Percentiles rank a stretch among this genome's conserved stretches.
phyloP scores from a whole-genome alignment of 2,888 invertebrate genomes.

The Melangyna quadrimaculata region DNA sequence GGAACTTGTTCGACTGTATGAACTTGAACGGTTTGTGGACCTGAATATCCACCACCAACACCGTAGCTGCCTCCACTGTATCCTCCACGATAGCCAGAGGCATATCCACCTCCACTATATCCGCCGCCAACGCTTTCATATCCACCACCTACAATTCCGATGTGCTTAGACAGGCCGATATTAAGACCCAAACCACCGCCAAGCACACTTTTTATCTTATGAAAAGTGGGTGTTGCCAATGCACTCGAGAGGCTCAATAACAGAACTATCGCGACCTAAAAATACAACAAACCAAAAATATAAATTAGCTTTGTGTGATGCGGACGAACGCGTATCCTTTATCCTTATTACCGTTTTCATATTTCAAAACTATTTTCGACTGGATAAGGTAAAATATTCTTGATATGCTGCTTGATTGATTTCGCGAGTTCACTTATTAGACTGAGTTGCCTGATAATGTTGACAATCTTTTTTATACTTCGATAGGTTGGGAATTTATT shows the following conservation, averaged over 20 bases:
- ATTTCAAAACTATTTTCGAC: neutral
- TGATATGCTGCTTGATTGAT: conserved; percentile 26
- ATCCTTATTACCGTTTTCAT: conserved; percentile 64
- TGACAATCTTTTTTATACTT: conserved; percentile 69
- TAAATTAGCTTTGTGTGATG: neutral
- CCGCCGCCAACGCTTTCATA: conserved; percentile 4
- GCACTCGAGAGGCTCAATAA: conserved; percentile 22
- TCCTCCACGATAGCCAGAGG: conserved; percentile 26
- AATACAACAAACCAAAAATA: neutral
- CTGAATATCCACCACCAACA: conserved; percentile 40
- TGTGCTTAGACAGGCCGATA: conserved; percentile 41
- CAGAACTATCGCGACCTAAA: conserved; percentile 45
- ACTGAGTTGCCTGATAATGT: conserved; percentile 52
- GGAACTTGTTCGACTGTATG: conserved; percentile 59
- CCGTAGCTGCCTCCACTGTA: conserved; percentile 18
- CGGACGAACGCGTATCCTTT: conserved; percentile 8
- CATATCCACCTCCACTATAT: neutral
- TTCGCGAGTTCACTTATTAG: conserved; percentile 43
- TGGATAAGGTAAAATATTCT: neutral
- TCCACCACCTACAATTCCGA: conserved; percentile 45
- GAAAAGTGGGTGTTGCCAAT: conserved; percentile 56
- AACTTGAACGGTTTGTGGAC: conserved; percentile 46
- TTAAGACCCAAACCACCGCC: conserved; percentile 52
- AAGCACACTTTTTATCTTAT: conserved; percentile 44
- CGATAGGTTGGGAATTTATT: conserved; percentile 50